Evolutionary conservation across 2,888 invertebrate species (phyloP).

Genomic region (Eupithecia vulgata): DNA sequence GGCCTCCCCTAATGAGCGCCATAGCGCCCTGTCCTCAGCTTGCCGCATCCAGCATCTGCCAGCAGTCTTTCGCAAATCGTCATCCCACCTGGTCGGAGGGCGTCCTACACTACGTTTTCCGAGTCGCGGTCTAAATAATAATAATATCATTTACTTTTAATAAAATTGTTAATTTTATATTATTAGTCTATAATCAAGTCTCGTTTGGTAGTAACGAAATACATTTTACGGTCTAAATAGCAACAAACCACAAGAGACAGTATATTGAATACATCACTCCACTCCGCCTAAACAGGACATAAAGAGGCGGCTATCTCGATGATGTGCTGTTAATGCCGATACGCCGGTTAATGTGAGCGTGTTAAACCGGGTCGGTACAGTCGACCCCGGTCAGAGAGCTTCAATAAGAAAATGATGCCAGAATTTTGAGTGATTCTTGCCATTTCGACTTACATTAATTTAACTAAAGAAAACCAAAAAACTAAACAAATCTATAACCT

Average conservation of each 20-base stretch:
- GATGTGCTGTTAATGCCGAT: conserved; percentile 79
- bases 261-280: conserved; percentile 51
- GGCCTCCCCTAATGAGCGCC: too few species aligned
- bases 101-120: too few species aligned
- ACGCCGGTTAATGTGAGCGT: conserved; percentile 69
- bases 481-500: too few species aligned
- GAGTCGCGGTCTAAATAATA: too few species aligned
- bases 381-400: background rate
- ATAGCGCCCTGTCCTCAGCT: too few species aligned
- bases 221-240: background rate
- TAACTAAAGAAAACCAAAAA: background rate
- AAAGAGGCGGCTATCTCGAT: conserved; percentile 67
- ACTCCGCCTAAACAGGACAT: conserved; percentile 45
- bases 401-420: background rate
- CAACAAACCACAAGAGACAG: conserved; percentile 46
- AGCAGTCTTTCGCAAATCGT: too few species aligned
- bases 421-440: background rate
- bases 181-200: background rate
- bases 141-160: too few species aligned
- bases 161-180: too few species aligned
- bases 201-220: background rate
- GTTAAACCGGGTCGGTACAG: conserved; percentile 52
- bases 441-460: background rate
- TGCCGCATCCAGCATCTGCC: too few species aligned
- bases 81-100: too few species aligned